Base-by-base conservation (phyloP, 1,140 invertebrate genomes). In the Drosophila funebris region DNA sequence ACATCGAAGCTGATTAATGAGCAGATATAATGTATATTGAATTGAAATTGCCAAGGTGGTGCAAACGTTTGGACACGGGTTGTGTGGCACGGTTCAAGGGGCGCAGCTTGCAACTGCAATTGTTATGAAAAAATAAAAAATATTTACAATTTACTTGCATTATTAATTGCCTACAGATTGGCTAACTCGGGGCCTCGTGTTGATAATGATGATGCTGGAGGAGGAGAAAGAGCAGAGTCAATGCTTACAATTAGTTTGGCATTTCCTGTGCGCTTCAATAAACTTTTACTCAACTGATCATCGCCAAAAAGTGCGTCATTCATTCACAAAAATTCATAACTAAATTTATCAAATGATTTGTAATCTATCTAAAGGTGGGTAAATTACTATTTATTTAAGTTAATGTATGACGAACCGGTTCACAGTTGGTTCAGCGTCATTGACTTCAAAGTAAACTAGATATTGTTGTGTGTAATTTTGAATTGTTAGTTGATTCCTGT, bases 1-100 rank as follows among this genome's bases (percentile, higher is more conserved):
- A 78, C 72, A 58, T 76, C 71, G 67, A 88, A 78, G 66, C 67
- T 78, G 78, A 87, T 87, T 87, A 82, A 88, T 85, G 78, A 53
- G 68, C 60, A n/a, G n/a, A n/a, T n/a, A n/a, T n/a, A n/a, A n/a
- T n/a, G n/a, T n/a, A 70, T 64, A 64, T 67, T 74, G 50, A 66
- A 80, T 69, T 62, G 58, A 67, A 85, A 64, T 73, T 64, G 6
- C 31, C 63, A 73, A 68, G 60, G 60, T 64, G 33, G 54, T 43
- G 69, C 79, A 83, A n/a, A n/a, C n/a, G n/a, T n/a, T 75, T 68
- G 76, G n/a, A n/a, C 58, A 60, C 71, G 63, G 39, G 24, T 31
- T n/a, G n/a, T 54, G 69, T 13, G 60, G 44, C n/a, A 52, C 33
- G 14, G 46, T 48, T 43, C 67, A 81, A 36, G 54, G 41, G 67